Evolutionary conservation across 2,888 invertebrate genomes (phyloP), one percentile per base, ranked within the genome.

Genomic region (Pammene aurita): DNA sequence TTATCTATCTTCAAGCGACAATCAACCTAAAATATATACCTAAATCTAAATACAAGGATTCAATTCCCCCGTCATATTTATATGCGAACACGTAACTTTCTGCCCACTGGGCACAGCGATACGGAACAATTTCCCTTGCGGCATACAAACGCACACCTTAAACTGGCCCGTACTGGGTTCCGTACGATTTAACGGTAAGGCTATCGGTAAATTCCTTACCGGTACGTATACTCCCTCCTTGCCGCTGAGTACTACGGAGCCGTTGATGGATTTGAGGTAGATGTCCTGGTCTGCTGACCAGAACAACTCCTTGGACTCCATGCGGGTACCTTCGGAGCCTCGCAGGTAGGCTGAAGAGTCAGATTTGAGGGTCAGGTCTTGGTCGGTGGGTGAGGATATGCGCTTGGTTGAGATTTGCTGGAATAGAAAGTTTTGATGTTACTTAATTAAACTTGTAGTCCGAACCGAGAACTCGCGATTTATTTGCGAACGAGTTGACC

Each of bases 121-220:
- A 71, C 95, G 93, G 80, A 97, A 98, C 62, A 98, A 83, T 76
- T 96, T 96, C 0, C 97, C 98, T 73, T 96, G 95, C 0, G 97
- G 97, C 96, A 97, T 97, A 80, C 98, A 98, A 0, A 97, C 95
- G 77, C 98, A 98, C 0, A 98, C 94, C 84, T 98, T 97, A 78
- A 95, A 98, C 82, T 97, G 97, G 0, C 94, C 91, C 0, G 84
- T 83, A 0, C 79, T 82, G 0, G 79, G 82, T 1, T 84, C 88
- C 0, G 83, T 84, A 46, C 85, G 78, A 80, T 92, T 80, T 75
- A 92, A 38, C 72, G 86, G 72, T 80, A 92, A 73, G 38, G 95
- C 96, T 57, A 96, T 93, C 0, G 97, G 96, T 14, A 97, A 89
- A 72, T 94, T 94, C 54, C 95, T 94, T 0, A 96, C 93, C 78